A percentile compares a stretch with the other conserved stretches of the same genome.
Conservation (phyloP, 2,888 invertebrate genomes). For the Creontiades dilutus region DNA sequence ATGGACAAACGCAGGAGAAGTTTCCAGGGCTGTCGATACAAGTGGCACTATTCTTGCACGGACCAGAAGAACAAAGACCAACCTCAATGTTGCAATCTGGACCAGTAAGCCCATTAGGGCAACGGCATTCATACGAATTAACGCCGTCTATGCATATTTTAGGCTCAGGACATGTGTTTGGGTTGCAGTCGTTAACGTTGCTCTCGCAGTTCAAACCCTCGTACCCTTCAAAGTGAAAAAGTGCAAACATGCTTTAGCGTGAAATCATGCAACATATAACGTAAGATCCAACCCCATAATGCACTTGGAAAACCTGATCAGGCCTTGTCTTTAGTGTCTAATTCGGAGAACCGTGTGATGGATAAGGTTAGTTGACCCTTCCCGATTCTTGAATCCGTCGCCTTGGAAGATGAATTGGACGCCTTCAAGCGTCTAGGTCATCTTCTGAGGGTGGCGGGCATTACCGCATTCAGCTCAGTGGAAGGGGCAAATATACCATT, state of each 20-base stretch:
- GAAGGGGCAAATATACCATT: too few relatives aligned
- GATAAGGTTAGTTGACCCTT: too few relatives aligned
- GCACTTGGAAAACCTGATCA: not conserved
- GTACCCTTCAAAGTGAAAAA: slow-evolving; percentile 79
- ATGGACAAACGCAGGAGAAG: slow-evolving; percentile 86
- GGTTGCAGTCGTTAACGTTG: slow-evolving; percentile 84
- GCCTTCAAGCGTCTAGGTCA: too few relatives aligned
- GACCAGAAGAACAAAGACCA: slow-evolving; percentile 78
- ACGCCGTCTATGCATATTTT: slow-evolving; percentile 81
- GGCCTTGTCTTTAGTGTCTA: too few relatives aligned
- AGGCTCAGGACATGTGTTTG: slow-evolving; percentile 80
- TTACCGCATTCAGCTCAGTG: too few relatives aligned
- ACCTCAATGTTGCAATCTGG: slow-evolving; percentile 80
- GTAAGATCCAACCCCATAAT: not conserved
- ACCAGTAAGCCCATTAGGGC: slow-evolving; percentile 82
- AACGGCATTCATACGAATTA: slow-evolving; percentile 82
- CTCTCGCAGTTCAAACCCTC: slow-evolving; percentile 84
- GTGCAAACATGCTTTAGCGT: slow-evolving; percentile 43
- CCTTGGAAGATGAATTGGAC: too few relatives aligned
- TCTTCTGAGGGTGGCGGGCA: too few relatives aligned
- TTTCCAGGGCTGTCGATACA: slow-evolving; percentile 83
- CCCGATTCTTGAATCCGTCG: too few relatives aligned
- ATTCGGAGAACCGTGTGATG: too few relatives aligned
- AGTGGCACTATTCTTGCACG: slow-evolving; percentile 87
- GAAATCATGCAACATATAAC: slow-evolving; percentile 8